A percentile compares a stretch with the other conserved stretches of the same genome.
Conservation (phyloP, 2,113 vertebrate genomes). For the Ia io region DNA sequence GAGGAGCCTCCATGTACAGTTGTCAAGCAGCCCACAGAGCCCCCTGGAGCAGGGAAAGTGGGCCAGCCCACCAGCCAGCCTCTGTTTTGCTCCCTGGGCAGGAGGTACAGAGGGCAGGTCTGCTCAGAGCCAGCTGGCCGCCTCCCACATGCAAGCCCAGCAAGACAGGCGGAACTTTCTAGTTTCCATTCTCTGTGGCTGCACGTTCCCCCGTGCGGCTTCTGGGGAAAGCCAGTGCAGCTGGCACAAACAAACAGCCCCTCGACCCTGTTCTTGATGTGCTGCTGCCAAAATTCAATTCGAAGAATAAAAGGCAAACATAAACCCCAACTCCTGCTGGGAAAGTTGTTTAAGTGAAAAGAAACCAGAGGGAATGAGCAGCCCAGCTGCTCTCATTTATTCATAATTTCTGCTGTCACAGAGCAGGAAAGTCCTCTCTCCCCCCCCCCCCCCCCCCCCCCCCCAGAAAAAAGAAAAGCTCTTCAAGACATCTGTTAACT, state of each 20-base stretch:
- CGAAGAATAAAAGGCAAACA: slow-evolving; percentile 47
- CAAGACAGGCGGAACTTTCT: neutral
- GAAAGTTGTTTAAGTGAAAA: slow-evolving; percentile 44
- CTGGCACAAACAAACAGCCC: slow-evolving; percentile 36
- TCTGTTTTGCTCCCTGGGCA: neutral
- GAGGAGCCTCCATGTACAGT: rapidly evolving
- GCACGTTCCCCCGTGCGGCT: neutral
- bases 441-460: neutral
- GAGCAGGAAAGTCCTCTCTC: neutral
- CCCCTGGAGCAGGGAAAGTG: neutral
- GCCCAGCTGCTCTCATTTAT: neutral
- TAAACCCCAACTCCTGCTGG: slow-evolving; percentile 19
- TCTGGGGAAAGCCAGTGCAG: neutral
- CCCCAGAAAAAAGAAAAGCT: neutral
- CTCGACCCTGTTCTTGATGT: neutral
- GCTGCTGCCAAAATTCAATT: slow-evolving; percentile 52
- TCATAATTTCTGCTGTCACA: slow-evolving; percentile 13
- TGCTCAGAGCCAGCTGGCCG: slow-evolving; percentile 39
- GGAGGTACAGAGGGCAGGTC: neutral
- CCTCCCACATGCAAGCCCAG: neutral
- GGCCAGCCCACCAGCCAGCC: slow-evolving; percentile 51
- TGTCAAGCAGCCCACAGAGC: neutral
- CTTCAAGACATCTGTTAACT: slow-evolving; percentile 33
- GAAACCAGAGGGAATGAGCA: neutral
- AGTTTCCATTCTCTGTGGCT: neutral